Conservation (phyloP, 1,140 invertebrate species). For the Rhizoglyphus robini region DNA sequence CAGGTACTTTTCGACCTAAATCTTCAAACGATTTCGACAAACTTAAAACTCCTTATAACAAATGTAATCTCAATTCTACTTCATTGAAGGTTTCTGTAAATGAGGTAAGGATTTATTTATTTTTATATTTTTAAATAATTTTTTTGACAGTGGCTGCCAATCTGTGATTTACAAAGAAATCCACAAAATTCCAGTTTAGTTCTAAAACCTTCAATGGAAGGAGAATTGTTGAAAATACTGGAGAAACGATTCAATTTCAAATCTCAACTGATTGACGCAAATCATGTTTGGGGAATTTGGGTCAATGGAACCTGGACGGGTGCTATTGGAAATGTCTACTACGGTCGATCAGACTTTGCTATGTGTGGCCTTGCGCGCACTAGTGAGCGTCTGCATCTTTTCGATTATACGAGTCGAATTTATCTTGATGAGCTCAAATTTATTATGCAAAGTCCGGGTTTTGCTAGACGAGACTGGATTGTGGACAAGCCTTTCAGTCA, state of each 20-base stretch:
- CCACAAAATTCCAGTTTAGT: neutral
- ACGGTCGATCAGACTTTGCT: neutral
- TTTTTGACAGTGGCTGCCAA: neutral
- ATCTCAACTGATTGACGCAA: neutral
- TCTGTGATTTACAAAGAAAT: neutral
- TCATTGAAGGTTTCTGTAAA: neutral
- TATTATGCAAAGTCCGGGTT: neutral
- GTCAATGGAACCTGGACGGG: neutral
- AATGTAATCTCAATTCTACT: neutral
- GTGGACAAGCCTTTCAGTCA: neutral
- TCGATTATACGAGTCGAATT: neutral
- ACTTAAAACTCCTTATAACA: neutral
- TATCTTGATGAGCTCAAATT: neutral
- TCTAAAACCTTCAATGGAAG: neutral
- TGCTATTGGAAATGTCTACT: neutral
- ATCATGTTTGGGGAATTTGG: neutral
- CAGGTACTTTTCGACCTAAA: neutral
- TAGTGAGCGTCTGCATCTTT: neutral
- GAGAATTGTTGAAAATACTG: neutral
- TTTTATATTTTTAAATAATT: neutral
- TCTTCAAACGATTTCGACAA: neutral
- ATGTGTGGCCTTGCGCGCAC: neutral
- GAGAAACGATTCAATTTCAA: neutral
- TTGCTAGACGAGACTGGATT: neutral
- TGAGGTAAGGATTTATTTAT: neutral